These are phyloP conservation scores for Corynorhinus townsendii DNA, from an alignment of 2,113 vertebrate genomes.

Conservation along the genomic window DNA sequence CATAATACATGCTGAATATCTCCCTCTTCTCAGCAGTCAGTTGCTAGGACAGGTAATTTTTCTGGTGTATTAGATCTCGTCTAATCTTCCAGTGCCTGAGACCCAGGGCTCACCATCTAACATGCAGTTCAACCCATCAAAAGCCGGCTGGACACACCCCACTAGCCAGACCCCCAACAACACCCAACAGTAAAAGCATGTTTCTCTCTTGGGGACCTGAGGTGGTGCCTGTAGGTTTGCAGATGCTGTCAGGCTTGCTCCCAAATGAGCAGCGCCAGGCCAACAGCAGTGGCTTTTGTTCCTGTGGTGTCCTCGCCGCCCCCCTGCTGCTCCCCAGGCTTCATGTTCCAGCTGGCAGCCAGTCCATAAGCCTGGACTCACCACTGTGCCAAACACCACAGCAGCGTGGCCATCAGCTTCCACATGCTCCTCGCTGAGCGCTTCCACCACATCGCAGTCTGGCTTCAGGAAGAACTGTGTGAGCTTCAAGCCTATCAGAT, in stretches of 20 bases:
- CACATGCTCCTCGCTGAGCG: constrained; percentile 81
- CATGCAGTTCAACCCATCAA: not conserved
- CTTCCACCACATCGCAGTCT: constrained; percentile 80
- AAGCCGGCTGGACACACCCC: not conserved
- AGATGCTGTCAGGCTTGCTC: not conserved
- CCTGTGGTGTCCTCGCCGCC: not conserved
- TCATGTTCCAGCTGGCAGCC: not conserved
- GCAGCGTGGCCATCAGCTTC: constrained; percentile 77
- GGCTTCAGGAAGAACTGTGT: constrained; percentile 84
- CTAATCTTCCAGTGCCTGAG: too few species aligned
- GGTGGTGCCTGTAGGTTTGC: not conserved
- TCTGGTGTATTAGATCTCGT: fast-evolving
- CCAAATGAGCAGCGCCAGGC: not conserved
- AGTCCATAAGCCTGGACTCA: constrained; percentile 63
- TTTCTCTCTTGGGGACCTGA: not conserved
- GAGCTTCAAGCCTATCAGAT: constrained; percentile 87
- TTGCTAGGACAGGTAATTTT: fast-evolving
- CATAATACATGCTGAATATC: fast-evolving
- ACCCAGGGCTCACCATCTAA: not conserved
- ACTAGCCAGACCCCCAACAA: not conserved
- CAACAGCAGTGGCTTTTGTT: not conserved
- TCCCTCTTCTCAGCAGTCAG: not conserved
- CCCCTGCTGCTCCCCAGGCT: not conserved
- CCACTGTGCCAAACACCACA: constrained; percentile 87
- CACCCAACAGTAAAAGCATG: not conserved